Evolutionary conservation across 2,888 invertebrate genomes (phyloP), one percentile per base, ranked within the genome.

Genomic region (Podabrus alpinus): DNA sequence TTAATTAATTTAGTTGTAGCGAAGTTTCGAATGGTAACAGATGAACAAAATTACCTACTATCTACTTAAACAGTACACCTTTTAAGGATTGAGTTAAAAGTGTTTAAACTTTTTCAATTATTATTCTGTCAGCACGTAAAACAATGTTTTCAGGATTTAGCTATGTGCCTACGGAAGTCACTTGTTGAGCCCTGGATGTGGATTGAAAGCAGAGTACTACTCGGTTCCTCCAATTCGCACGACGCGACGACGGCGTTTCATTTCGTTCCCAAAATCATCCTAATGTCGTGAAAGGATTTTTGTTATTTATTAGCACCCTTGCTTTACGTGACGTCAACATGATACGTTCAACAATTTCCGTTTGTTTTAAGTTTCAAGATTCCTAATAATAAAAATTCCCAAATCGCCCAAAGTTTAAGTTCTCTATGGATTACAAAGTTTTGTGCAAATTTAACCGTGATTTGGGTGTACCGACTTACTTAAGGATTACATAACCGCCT

Each of bases 51-150:
- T 64, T 64, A 16, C 62, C 16, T n/a, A 62, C 62, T 62, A 64
- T 17, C 17, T 19, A 11, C 19, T 64, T 21, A n/a, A 17, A 64
- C 13, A 61, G 62, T 19, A 64, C 21, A 64, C 62, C 62, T 19
- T 21, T 64, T 64, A 64, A 64, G 62, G 15, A 64, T 61, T 19
- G 21, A 75, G 75, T 78, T 78, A 77, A 78, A 81, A 45, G 45
- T 45, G 45, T 45, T n/a, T 45, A 45, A 82, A 83, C 77, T 83
- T 82, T 83, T 83, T 82, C 81, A 81, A 83, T 83, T 82, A 83
- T 80, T 79, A 77, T 77, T 77, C 78, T 80, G 81, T 81, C 82
- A 77, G 78, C 75, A 71, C 69, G 69, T 75, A 77, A 77, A 80
- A 80, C 78, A 80, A 80, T 73, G 78, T 62, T 60, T 68, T 68